A percentile compares a stretch with the other conserved stretches of the same genome.
Evolutionary conservation across 2,888 invertebrate species (phyloP).

Genomic region (Tryphoninae sp.): DNA sequence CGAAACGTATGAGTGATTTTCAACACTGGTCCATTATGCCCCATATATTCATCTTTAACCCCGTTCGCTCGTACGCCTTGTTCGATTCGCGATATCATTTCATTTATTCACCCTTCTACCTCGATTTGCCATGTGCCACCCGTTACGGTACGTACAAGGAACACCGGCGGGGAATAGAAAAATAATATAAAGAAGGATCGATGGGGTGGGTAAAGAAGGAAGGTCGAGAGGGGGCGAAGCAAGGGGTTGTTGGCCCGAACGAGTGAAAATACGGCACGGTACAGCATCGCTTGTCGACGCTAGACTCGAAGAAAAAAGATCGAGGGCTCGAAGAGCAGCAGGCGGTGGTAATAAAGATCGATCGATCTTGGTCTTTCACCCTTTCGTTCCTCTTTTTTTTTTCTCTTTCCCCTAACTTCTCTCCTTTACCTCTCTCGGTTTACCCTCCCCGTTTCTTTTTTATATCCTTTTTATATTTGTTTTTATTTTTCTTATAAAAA

Average conservation of each 20-base stretch:
- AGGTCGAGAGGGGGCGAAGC: background rate
- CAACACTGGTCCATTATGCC: background rate
- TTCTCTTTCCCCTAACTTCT: background rate
- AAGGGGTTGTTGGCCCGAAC: no score
- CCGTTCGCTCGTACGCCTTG: background rate
- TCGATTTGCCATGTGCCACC: slow-evolving; percentile 39
- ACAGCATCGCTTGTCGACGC: slow-evolving; percentile 50
- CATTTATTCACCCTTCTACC: slow-evolving; percentile 54
- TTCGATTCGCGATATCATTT: slow-evolving; percentile 46
- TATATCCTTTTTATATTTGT: slow-evolving; percentile 5
- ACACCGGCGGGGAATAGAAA: slow-evolving; percentile 36
- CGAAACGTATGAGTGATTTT: background rate
- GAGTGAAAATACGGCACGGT: background rate
- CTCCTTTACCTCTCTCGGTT: slow-evolving; percentile 8
- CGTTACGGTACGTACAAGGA: background rate
- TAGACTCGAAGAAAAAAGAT: slow-evolving; percentile 24
- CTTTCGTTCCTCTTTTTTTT: background rate
- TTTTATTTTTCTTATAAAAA: slow-evolving; percentile 1
- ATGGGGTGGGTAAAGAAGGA: slow-evolving; percentile 13
- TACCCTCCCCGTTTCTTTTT: slow-evolving; percentile 16
- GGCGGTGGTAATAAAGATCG: slow-evolving; percentile 60
- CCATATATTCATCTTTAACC: background rate
- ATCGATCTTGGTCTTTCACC: slow-evolving; percentile 54
- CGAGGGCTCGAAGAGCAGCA: slow-evolving; percentile 49
- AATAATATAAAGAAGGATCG: slow-evolving; percentile 48